Conservation (phyloP, 2,113 vertebrate genomes). For the Solea solea region DNA sequence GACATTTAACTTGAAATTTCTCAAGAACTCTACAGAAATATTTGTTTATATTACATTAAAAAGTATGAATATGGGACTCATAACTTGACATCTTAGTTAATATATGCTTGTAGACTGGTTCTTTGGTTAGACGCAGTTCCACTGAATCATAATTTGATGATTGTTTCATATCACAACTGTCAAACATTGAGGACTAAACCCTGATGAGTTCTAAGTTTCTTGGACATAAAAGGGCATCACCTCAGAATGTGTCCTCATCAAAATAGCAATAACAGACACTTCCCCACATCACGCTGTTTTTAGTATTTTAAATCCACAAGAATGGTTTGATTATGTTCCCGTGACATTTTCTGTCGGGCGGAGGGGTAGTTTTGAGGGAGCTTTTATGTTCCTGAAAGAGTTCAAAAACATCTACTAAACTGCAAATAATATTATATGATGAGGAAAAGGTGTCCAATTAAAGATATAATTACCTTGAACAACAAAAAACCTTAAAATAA, state of each 20-base stretch:
- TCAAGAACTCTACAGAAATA: too few relatives aligned
- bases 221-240: slow-evolving; percentile 5
- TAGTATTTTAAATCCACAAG: slow-evolving; percentile 19
- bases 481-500: slow-evolving; percentile 57
- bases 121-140: slow-evolving; percentile 39
- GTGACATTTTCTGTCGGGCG: slow-evolving; percentile 21
- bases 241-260: slow-evolving; percentile 42
- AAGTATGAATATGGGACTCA: too few relatives aligned
- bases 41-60: too few relatives aligned
- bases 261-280: slow-evolving; percentile 23
- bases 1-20: too few relatives aligned
- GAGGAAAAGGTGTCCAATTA: slow-evolving; percentile 70
- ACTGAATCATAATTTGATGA: slow-evolving; percentile 47
- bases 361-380: slow-evolving; percentile 14
- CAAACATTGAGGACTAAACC: too few relatives aligned
- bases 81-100: too few relatives aligned
- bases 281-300: slow-evolving; percentile 5
- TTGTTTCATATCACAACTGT: too few relatives aligned
- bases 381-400: slow-evolving; percentile 46
- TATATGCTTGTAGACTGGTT: too few relatives aligned
- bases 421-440: slow-evolving; percentile 60
- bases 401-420: slow-evolving; percentile 69
- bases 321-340: slow-evolving; percentile 22
- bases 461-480: slow-evolving; percentile 67
- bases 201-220: too few relatives aligned